Evolutionary conservation across 2,888 invertebrate genomes (phyloP).

Genomic region (Odontocolon sp.): DNA sequence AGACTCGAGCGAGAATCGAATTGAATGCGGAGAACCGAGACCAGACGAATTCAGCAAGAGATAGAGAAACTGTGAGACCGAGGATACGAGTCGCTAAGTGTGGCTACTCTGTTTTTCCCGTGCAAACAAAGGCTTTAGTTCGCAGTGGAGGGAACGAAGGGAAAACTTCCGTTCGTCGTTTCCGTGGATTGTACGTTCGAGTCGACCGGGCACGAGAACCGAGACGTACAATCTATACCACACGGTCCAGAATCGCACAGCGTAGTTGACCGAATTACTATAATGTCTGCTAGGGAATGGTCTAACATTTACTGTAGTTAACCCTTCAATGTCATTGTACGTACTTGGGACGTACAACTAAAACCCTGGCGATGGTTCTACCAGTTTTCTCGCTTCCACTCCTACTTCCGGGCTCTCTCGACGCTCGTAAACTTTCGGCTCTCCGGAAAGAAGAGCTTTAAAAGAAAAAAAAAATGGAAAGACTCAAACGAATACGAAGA

Average conservation of each 20-base stretch:
- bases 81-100: slow-evolving; percentile 48
- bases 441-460: slow-evolving; percentile 43
- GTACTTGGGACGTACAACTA: neutral
- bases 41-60: slow-evolving; percentile 7
- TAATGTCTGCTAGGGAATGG: no score
- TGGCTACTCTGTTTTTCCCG: slow-evolving; percentile 57
- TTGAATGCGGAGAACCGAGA: neutral
- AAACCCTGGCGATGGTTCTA: neutral
- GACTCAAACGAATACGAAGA: slow-evolving; percentile 37
- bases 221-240: neutral
- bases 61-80: slow-evolving; percentile 21
- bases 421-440: slow-evolving; percentile 55
- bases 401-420: slow-evolving; percentile 23
- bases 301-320: no score
- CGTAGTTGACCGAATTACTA: no score
- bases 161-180: slow-evolving; percentile 61
- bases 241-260: no score
- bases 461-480: slow-evolving; percentile 8
- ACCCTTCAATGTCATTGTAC: neutral
- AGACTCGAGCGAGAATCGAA: neutral
- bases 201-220: slow-evolving; percentile 43
- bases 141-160: slow-evolving; percentile 25
- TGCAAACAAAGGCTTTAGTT: slow-evolving; percentile 54
- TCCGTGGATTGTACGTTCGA: slow-evolving; percentile 59
- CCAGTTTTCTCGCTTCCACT: slow-evolving; percentile 41